Evolutionary conservation across 2,888 invertebrate species (phyloP), one percentile per base, ranked within the genome.

Genomic region (Rhorus exstirpatorius): DNA sequence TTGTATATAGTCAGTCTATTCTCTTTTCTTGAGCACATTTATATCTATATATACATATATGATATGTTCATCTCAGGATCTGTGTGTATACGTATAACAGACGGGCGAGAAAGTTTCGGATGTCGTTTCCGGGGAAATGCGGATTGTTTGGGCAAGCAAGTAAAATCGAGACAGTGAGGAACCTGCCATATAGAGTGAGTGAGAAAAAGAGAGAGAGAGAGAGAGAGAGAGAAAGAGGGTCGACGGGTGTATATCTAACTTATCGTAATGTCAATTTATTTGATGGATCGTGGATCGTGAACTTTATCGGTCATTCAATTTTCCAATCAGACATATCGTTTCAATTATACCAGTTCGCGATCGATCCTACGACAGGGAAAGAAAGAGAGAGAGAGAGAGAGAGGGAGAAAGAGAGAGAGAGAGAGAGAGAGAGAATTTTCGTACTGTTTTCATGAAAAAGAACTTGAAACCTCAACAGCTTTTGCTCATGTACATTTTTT

Each of bases 101-200:
- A 24, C 46, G 38, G 55, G 79, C 14, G 60, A 81, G 77, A 65
- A 86, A 87, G 83, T 87, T 83, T 83, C 38, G 41, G 51, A 77
- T 31, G 63, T 82, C 76, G 60, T 51, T 65, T 70, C 53, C 49
- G 49, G 51, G 41, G 21, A 74, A 67, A 71, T 70, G 68, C 31
- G 31, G 58, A 21, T 21, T 12, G 51, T 35, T 35, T 49, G 61
- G 65, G 44, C 31, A 38, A 44, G 63, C 41, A 44, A 61, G 21
- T 17, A 63, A 71, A 63, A 81, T 74, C 38, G 61, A 63, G 70
- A 71, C 51, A 78, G 55, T n/a, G 65, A 60, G 58, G 58, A 41
- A 60, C 58, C n/a, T 17, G 26, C 1, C 71, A 68, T 24, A 51
- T 38, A n/a, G n/a, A n/a, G n/a, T n/a, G n/a, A n/a, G n/a, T n/a